Evolutionary conservation across 2,888 invertebrate species (phyloP).

Genomic region (Nemapogon koenigi): DNA sequence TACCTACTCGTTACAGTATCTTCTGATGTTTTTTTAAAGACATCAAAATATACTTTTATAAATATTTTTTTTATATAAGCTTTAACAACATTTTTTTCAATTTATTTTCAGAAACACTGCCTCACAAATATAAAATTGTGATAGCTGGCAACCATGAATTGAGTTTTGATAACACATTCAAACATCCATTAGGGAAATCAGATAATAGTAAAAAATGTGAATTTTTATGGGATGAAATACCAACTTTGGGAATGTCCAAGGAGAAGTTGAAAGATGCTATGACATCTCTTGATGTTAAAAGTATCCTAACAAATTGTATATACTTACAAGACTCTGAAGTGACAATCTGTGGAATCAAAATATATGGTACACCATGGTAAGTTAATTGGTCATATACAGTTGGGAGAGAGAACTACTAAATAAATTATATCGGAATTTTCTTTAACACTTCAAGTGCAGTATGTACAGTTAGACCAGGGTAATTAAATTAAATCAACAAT

Average conservation of each 20-base stretch:
- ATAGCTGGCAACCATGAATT: constrained; percentile 89
- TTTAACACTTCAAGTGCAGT: no score
- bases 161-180: constrained; percentile 77
- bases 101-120: constrained; percentile 58
- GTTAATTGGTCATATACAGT: no score
- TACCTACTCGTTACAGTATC: no score
- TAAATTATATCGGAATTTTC: no score
- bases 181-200: constrained; percentile 55
- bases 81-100: constrained; percentile 1
- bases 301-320: constrained; percentile 76
- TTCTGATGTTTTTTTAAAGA: no score
- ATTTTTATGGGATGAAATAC: constrained; percentile 65
- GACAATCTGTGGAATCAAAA: constrained; percentile 74
- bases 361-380: constrained; percentile 85
- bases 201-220: constrained; percentile 14
- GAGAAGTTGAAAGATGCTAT: constrained; percentile 71
- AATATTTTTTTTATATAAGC: constrained; percentile 3
- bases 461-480: no score
- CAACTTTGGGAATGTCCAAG: constrained; percentile 70
- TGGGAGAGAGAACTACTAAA: no score
- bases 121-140: constrained; percentile 80
- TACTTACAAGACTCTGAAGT: constrained; percentile 77
- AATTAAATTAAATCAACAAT: no score
- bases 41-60: neutral
- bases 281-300: constrained; percentile 66